These are phyloP conservation scores for Synanthedon andrenaeformis DNA, from an alignment of 2,888 invertebrate genomes.

Conservation along the genomic window DNA sequence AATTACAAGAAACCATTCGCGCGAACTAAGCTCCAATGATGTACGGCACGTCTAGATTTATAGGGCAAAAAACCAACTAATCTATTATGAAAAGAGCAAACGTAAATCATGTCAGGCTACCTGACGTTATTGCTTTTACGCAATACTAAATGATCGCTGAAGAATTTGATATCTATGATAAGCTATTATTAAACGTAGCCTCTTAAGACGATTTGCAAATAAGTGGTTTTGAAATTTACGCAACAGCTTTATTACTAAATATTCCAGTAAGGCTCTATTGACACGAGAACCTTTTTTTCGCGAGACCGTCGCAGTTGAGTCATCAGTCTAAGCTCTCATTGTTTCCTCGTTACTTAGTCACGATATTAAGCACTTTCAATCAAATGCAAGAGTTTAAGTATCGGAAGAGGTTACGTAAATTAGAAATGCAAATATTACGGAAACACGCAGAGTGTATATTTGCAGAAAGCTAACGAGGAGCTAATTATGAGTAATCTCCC, in stretches of 20 bases:
- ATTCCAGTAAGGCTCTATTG: conserved; percentile 11
- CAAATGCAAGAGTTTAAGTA: conserved; percentile 10
- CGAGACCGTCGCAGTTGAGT: conserved; percentile 19
- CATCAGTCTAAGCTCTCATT: conserved; percentile 28
- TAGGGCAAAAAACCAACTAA: neutral
- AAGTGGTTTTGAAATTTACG: conserved; percentile 17
- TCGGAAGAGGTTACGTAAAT: conserved; percentile 29
- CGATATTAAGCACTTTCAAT: conserved; percentile 14
- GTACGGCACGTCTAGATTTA: neutral
- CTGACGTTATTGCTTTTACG: neutral
- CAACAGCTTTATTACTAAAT: conserved; percentile 38
- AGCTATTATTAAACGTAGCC: neutral
- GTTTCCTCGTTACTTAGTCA: conserved; percentile 34
- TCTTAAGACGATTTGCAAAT: neutral
- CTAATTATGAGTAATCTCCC: no score
- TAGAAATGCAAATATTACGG: conserved; percentile 32
- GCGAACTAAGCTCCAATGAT: neutral
- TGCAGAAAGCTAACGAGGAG: conserved; percentile 15
- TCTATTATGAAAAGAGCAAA: neutral
- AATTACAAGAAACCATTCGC: neutral
- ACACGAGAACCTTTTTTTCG: neutral
- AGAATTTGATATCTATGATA: neutral
- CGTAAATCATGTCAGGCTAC: neutral
- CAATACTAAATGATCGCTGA: neutral
- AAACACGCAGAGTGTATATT: conserved; percentile 21